Conservation (phyloP, 2,797 vertebrate genomes). For the Acrossocheilus wenchowensis region DNA sequence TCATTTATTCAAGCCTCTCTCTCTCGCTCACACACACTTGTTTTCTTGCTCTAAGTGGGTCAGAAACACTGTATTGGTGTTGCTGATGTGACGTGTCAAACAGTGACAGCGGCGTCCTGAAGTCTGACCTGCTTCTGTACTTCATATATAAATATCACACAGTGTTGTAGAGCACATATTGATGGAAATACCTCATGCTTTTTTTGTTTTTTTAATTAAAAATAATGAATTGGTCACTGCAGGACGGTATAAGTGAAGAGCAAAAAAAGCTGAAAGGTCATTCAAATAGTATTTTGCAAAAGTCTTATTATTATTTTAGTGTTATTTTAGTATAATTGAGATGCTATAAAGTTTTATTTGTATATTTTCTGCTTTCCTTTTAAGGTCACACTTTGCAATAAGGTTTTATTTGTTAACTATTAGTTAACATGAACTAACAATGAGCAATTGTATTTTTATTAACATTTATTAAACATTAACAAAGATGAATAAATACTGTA, state of each 20-base stretch:
- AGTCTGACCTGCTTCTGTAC: background rate
- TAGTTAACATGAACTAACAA: too few species aligned
- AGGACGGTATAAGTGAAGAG: background rate
- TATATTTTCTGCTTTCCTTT: background rate
- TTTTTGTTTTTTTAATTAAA: background rate
- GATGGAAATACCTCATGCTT: background rate
- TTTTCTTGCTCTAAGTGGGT: slow-evolving; percentile 22
- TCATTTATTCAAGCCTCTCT: background rate
- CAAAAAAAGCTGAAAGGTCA: background rate
- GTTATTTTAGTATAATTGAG: background rate
- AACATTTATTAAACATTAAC: too few species aligned
- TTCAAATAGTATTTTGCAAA: background rate
- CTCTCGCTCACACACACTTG: background rate
- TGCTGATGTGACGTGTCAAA: background rate
- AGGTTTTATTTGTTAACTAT: too few species aligned
- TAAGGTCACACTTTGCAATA: too few species aligned
- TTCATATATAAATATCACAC: background rate
- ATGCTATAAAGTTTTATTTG: background rate
- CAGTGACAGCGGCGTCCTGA: background rate
- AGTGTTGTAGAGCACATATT: background rate
- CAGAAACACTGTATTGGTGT: slow-evolving; percentile 7
- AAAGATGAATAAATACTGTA: too few species aligned
- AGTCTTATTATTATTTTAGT: background rate
- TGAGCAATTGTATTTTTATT: too few species aligned
- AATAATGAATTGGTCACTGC: background rate